phyloP scores from a whole-genome alignment of 2,113 vertebrate genomes.

The Tilapia sparmanii region DNA sequence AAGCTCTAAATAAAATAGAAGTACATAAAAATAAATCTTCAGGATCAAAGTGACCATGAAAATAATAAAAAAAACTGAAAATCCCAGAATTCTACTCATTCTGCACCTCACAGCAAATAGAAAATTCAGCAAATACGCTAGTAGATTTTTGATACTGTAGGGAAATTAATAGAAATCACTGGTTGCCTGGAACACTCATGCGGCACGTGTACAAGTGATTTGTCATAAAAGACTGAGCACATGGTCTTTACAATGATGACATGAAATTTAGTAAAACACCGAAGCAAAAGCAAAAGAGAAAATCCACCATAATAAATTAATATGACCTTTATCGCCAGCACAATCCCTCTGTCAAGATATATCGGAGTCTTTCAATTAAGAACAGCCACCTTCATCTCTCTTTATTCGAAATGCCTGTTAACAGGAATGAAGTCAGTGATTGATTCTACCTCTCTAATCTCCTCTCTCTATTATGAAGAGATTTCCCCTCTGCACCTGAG shows the following conservation, averaged over 20 bases:
- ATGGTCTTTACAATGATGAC: neutral
- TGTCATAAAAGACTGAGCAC: neutral
- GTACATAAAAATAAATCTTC: neutral
- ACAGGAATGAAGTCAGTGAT: constrained; percentile 7
- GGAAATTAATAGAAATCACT: fast-evolving
- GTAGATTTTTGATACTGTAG: neutral
- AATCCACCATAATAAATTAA: neutral
- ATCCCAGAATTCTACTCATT: neutral
- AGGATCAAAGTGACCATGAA: neutral
- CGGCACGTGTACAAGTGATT: neutral
- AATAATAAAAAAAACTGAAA: neutral
- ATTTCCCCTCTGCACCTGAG: constrained; percentile 48
- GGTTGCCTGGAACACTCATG: neutral
- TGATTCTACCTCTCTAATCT: constrained; percentile 46
- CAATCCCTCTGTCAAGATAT: neutral
- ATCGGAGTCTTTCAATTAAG: neutral
- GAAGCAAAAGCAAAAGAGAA: neutral
- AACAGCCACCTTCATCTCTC: neutral
- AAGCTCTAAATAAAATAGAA: neutral
- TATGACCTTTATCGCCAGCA: neutral
- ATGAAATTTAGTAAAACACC: neutral
- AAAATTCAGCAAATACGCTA: neutral
- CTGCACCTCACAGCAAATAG: neutral
- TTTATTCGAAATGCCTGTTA: neutral
- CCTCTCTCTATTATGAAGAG: constrained; percentile 29